Evolutionary conservation across 2,113 vertebrate species (phyloP), one percentile per base, ranked within the genome.

Genomic region (Oriolus oriolus): DNA sequence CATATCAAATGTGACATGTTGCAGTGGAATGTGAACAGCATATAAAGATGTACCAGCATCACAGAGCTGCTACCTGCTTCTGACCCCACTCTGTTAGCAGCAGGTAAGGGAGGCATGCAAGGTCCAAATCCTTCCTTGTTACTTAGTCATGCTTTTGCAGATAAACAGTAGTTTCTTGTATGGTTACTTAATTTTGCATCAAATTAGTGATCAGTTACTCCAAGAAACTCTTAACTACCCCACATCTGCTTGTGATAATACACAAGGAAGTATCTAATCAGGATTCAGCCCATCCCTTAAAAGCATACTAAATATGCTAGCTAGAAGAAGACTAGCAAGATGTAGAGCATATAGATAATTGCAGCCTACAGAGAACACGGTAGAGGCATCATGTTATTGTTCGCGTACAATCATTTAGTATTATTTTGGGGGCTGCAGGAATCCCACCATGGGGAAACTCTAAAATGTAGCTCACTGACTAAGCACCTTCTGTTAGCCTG

Each of bases 1-100:
- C 45, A 10, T 93, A 97, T 96, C 93, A 86, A 92, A 96, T 89
- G 88, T 96, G 98, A 98, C 97, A 95, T 9, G 89, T 93, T 93
- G 91, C 96, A 92, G 65, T 94, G 95, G 97, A 95, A 97, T 97
- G 95, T 93, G 97, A 97, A 82, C 76, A 89, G 90, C 16, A 45
- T 96, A 97, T 88, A 95, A 97, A 97, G 96, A 96, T 77, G 88
- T 90, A 50, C 50, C 69, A 63, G 87, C 95, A 91, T 86, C 22
- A 13, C 80, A 79, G 85, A 89, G 68, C 78, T 76, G 63, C 86
- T 96, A 79, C 76, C 84, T 84, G 44, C 56, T 93, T 88, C 90
- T 87, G 31, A 95, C 6, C 33, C 13, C 22, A 1, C n/a, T 28
- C 39, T 57, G 65, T 52, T 56, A 68, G 45, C 83, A 89, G 57